Base-by-base conservation (phyloP, 2,797 vertebrate species). In the Eupleurogrammus muticus region DNA sequence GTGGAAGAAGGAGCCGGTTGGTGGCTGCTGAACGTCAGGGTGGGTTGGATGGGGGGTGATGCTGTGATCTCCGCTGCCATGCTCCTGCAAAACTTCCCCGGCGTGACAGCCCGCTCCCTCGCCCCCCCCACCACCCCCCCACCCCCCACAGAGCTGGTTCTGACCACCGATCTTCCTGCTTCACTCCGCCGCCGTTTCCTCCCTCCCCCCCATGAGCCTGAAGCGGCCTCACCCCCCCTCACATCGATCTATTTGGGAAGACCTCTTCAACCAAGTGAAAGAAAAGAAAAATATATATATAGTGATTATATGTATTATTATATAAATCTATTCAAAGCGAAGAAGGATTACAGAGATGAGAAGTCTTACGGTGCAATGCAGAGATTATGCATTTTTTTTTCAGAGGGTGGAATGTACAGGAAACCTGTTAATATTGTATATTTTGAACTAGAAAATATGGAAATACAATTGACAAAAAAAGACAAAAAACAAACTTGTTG, bases 401-500 rank as follows among this genome's bases (percentile, higher is more conserved):
- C 56, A 71, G 81, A 87, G 75, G n/a, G 81, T 88, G 84, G 87
- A 90, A 90, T 94, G 94, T 94, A 93, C 91, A 92, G 92, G 72
- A 87, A 88, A 70, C 54, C 47, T 94, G 90, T 95, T 90, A 87
- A 95, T 95, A 94, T 89, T 94, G 93, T 94, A 95, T 84, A 95
- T 94, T 93, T 92, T 88, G 74, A 92, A 90, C 87, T 87, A 85
- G 84, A 90, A 91, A 82, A 87, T 84, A 79, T 87, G 77, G 66
- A 90, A 82, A 87, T 81, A 52, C 68, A 82, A 90, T 82, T 28
- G 78, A 90, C 55, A 87, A 88, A 86, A 73, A 79, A 83, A 85
- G 63, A 78, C 57, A 84, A 81, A 75, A 84, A 81, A 75, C 60
- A 12, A 80, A 80, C 58, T 77, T 84, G 80, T 89, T 82, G 85